Evolutionary conservation across 2,113 vertebrate species (phyloP), one percentile per base, ranked within the genome.

Genomic region (Ictalurus punctatus): DNA sequence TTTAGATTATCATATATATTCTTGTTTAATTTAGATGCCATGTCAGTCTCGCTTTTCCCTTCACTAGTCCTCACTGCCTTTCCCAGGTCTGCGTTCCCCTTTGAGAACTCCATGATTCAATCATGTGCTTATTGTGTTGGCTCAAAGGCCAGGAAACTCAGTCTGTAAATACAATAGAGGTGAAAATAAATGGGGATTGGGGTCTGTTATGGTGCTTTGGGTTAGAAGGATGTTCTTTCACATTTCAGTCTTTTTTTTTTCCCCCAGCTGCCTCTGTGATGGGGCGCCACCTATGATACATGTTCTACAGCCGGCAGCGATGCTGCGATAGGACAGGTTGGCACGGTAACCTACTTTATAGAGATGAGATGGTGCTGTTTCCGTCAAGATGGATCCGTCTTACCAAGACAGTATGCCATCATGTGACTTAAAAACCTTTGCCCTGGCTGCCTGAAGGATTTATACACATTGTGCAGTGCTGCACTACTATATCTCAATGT

Each of bases 351-450:
- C 90, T 83, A 90, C 73, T 88, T 85, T 88, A 79, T 52, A 63
- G 86, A 6, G 86, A 93, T 91, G 89, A 87, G 86, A 90, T 85
- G 86, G 73, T 86, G 90, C 92, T 92, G 88, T 93, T 93, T 90
- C 93, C 65, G 80, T 90, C 84, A 83, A 91, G 95, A 95, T 93
- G 67, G 90, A 94, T 94, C 93, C 91, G 85, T 94, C 91, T 94
- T 95, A 94, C 40, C 94, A 92, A 90, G 85, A 91, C 74, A 91
- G 89, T 85, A 86, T 91, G 94, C 92, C 92, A 89, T 92, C 90
- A 86, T 91, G 94, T 93, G 92, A 90, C 91, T 92, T 89, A 79
- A 44, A 67, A 92, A 94, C 93, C 92, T 85, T 52, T 94, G 95
- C 95, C 94, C 95, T 89, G 90, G 89, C 90, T 92, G 88, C 93